Evolutionary conservation across 1,140 invertebrate genomes (phyloP).

Genomic region (Tetramorium parvispinum): DNA sequence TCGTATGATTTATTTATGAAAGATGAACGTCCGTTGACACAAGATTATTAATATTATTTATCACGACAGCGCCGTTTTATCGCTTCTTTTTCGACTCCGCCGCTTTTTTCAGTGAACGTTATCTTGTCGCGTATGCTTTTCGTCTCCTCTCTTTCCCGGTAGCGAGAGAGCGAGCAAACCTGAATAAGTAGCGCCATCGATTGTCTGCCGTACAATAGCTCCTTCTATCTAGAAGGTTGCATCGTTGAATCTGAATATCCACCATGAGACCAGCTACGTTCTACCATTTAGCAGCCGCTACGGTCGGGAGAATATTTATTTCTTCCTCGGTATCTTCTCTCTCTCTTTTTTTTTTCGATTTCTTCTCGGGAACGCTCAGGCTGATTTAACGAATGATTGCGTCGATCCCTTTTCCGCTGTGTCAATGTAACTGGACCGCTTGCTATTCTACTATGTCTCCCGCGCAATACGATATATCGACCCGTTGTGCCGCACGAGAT

Average conservation of each 20-base stretch:
- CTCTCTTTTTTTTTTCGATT: background rate
- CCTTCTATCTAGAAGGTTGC: slow-evolving; percentile 8
- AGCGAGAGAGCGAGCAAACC: slow-evolving; percentile 49
- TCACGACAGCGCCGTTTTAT: slow-evolving; percentile 32
- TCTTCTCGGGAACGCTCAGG: background rate
- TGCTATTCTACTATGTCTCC: background rate
- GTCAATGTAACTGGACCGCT: slow-evolving; percentile 2
- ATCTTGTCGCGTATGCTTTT: slow-evolving; percentile 44
- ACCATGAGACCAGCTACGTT: slow-evolving; percentile 42
- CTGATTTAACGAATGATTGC: slow-evolving; percentile 32
- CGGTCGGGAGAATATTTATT: slow-evolving; percentile 45
- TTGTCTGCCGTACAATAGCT: slow-evolving; percentile 60
- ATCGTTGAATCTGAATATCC: slow-evolving; percentile 54
- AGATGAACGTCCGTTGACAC: background rate
- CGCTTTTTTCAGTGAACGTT: slow-evolving; percentile 8
- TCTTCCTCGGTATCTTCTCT: slow-evolving; percentile 3
- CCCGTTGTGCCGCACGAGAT: slow-evolving; percentile 1
- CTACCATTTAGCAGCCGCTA: slow-evolving; percentile 33
- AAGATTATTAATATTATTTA: slow-evolving; percentile 55
- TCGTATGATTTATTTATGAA: background rate
- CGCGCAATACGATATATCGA: slow-evolving; percentile 5
- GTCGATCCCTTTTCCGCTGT: slow-evolving; percentile 4
- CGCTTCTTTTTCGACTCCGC: background rate
- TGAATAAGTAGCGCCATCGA: slow-evolving; percentile 66
- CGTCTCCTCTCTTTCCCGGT: background rate